Conservation (phyloP, 2,888 invertebrate species). For the Standfussiana lucernea region DNA sequence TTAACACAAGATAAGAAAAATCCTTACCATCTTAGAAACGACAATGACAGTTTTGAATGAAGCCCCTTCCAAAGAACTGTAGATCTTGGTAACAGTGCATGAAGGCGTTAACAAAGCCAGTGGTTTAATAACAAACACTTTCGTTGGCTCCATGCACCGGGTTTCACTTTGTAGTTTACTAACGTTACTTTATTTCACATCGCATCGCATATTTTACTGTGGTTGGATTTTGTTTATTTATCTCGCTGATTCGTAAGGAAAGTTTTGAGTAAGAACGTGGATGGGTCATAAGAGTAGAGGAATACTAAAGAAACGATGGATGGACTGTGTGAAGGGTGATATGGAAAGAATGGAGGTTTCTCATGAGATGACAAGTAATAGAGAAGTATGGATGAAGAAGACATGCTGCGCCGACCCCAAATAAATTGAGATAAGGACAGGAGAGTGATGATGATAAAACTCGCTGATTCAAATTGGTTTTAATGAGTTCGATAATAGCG, state of each 20-base stretch:
- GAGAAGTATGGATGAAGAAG: too few relatives aligned
- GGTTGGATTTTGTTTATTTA: not conserved
- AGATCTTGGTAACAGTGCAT: slow-evolving; percentile 33
- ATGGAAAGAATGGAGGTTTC: too few relatives aligned
- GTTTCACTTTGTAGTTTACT: slow-evolving; percentile 53
- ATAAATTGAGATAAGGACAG: too few relatives aligned
- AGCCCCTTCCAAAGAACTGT: slow-evolving; percentile 10
- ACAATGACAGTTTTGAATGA: not conserved
- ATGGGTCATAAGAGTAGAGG: too few relatives aligned
- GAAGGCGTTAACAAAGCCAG: slow-evolving; percentile 47
- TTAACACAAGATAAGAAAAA: not conserved
- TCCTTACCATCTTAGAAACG: not conserved
- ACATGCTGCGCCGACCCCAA: too few relatives aligned
- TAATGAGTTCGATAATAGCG: not conserved
- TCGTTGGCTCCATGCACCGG: slow-evolving; percentile 49
- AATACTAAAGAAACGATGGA: too few relatives aligned
- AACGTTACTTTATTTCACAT: slow-evolving; percentile 8
- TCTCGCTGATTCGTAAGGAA: too few relatives aligned
- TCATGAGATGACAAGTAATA: too few relatives aligned
- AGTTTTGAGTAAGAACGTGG: too few relatives aligned
- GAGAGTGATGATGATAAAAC: too few relatives aligned
- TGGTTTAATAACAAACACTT: slow-evolving; percentile 65
- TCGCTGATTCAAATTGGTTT: not conserved
- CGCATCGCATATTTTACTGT: not conserved
- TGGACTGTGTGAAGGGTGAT: too few relatives aligned